Percentiles rank a stretch among this genome's conserved stretches.
Conservation (phyloP, 2,797 vertebrate genomes). For the Galagoides demidoff region DNA sequence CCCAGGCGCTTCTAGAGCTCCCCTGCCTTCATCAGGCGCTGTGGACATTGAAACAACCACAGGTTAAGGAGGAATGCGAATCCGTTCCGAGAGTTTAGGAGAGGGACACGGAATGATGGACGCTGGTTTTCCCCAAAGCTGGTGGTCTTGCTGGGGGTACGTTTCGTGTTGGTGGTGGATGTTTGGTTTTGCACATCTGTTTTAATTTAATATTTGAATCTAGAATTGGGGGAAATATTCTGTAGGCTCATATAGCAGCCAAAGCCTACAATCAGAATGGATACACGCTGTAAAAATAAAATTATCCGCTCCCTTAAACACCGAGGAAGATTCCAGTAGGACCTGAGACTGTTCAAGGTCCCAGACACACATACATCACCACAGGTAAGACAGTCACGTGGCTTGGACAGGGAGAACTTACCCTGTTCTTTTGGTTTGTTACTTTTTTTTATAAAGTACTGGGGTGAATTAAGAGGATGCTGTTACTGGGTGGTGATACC, state of each 20-base stretch:
- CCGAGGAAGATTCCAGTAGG: not conserved
- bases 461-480: not conserved
- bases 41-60: not conserved
- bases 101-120: not conserved
- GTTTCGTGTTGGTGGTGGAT: slow-evolving; percentile 40
- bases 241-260: not conserved
- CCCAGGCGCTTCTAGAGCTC: slow-evolving; percentile 81
- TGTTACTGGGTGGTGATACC: not conserved
- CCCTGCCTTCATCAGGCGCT: not conserved
- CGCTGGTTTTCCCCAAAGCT: not conserved
- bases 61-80: not conserved
- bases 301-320: not conserved
- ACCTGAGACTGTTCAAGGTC: not conserved
- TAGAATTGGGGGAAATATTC: slow-evolving; percentile 17
- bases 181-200: slow-evolving; percentile 64
- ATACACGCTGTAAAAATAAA: not conserved
- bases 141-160: not conserved
- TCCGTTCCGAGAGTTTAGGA: not conserved
- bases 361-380: accelerated
- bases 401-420: not conserved
- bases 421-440: not conserved
- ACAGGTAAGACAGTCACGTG: not conserved
- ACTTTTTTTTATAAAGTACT: not conserved
- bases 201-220: slow-evolving; percentile 75
- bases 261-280: not conserved